Evolutionary conservation across 2,797 vertebrate genomes (phyloP), one percentile per base, ranked within the genome.

Genomic region (Takifugu rubripes): DNA sequence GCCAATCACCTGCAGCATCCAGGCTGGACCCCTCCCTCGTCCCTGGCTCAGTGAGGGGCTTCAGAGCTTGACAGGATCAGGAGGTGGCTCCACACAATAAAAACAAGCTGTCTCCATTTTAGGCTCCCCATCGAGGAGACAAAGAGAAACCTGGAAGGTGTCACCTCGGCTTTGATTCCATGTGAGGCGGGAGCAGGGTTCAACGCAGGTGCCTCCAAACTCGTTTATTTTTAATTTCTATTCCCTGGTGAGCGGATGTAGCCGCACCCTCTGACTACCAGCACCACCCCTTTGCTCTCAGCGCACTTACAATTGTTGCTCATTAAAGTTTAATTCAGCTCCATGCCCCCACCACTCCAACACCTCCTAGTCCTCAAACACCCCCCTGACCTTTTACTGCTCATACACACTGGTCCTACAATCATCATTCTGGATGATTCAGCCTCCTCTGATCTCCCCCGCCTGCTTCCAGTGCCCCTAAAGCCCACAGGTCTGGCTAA

Each of bases 291-390:
- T 66, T 62, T 5, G 63, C 68, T 75, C 84, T 66, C 85, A 86
- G 88, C 89, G 82, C 81, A 87, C 87, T 89, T 86, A 90, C 91
- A 92, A 90, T 92, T 92, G 91, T 92, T 85, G 82, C 79, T 90
- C 89, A 92, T 92, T 91, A 92, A 92, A 91, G 74, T 91, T 92
- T 92, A 89, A 91, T 92, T 87, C 78, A 53, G 69, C 66, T 79
- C 78, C 68, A 79, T 84, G 80, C 81, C 81, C 17, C 66, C 66
- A 60, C 78, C 66, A 83, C 78, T 83, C 75, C 72, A 77, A 70
- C 83, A 77, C 81, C 86, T 80, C 79, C 78, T 80, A 66, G 64
- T 85, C 78, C 75, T 82, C 75, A 60, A 74, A 74, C 72, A 69
- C 49, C 58, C 71, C 66, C 74, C 70, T 45, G 72, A 66, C 71